Base-by-base conservation (phyloP, 2,797 vertebrate genomes). In the Diplodus sargus region DNA sequence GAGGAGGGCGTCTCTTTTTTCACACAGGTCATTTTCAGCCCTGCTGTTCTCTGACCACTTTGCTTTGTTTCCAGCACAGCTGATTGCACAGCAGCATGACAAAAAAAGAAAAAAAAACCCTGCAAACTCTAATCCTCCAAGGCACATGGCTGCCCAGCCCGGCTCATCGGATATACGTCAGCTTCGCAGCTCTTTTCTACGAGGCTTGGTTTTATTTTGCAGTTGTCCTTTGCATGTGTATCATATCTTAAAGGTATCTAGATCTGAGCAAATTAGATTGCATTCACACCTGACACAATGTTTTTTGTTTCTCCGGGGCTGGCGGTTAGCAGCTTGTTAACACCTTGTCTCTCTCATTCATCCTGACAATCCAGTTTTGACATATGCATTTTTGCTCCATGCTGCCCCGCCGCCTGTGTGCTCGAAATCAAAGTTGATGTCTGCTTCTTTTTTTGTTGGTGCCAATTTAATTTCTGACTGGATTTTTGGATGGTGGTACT, bases 1-100 rank as follows among this genome's bases (percentile, higher is more conserved):
- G 65, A 58, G 58, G 52, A 65, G 65, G 52, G 15, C 47, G 59
- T 66, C 39, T 84, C 48, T 47, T 64, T 83, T 68, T 72, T 30
- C n/a, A 45, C 79, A 83, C 83, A 84, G 75, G 73, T 77, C 70
- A 87, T 87, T 88, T 89, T 83, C 82, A 83, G 66, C 42, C 49
- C 48, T 70, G 77, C 78, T 82, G 72, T 79, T 87, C 81, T 87
- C 79, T 85, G 89, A 83, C 85, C 56, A 70, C 71, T 83, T 64
- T 72, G 83, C 52, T 85, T 84, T 84, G 61, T 68, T 83, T 83
- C 70, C 73, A 64, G 47, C 66, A 82, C 52, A 78, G 78, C 49
- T 79, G 80, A 82, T 22, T 79, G 77, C 82, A 79, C 78, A 82
- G 71, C 62, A 59, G 23, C 23, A 70, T 43, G 42, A 68, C 16